Evolutionary conservation across 2,113 vertebrate genomes (phyloP), one percentile per base, ranked within the genome.

Genomic region (Buteo buteo): DNA sequence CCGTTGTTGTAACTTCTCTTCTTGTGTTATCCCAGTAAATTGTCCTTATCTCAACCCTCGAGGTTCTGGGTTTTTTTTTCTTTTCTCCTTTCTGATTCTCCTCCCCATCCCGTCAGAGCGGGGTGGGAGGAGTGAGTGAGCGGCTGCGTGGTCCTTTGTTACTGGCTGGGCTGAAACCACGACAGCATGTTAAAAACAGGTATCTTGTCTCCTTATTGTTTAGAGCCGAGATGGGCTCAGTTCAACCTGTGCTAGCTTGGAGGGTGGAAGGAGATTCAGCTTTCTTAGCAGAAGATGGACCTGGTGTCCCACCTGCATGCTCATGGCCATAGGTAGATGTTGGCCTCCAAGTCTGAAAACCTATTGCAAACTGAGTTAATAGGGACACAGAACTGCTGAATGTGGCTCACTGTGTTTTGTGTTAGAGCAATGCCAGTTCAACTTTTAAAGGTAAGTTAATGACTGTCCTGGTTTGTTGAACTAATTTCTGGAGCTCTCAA

Each of bases 181-280:
- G 25, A 52, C 50, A 52, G 50, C 50, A 52, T 9, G 28, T 54
- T 71, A 47, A 47, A 50, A 74, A 25, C 3, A 10, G 10, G 7
- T 62, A 0, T 40, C 57, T 54, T 28, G 14, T 24, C 26, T 31
- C 44, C 11, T 0, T 17, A 1, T 26, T 0, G 1, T 2, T 28
- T 45, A 40, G 21, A 42, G 32, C 8, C 4, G 5, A 24, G 36
- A 17, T 34, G 19, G 50, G 28, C 52, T 81, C 5, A 1, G 22
- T 67, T 58, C 28, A 31, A 5, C 17, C n/a, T 59, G 26, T 67
- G 16, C 42, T 72, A 13, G 42, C 26, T 64, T 38, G 10, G 22
- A 17, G 11, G 16, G 19, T 70, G 50, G 76, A 83, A 67, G 28
- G 44, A 64, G 15, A 11, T 52, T 28, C 58, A 49, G 59, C 42